Base-by-base conservation (phyloP, 2,888 invertebrate genomes). In the Steromphala cineraria region DNA sequence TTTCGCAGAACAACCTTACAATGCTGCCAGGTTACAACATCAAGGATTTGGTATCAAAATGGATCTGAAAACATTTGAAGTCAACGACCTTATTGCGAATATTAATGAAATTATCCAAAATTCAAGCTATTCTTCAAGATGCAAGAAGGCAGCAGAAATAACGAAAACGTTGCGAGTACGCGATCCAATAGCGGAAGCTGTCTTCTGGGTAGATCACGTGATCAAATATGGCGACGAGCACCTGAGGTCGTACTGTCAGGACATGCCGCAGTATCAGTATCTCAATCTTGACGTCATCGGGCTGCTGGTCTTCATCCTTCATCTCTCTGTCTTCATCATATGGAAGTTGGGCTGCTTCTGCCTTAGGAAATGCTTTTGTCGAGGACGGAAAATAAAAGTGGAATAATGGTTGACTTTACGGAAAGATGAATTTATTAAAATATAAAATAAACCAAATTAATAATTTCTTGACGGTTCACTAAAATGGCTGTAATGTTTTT, bases 141-240 rank as follows among this genome's bases (percentile, higher is more conserved):
- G 87, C 8, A 62, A 75, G 19, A 76, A 62, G 17, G 86, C 83
- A 15, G 85, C 88, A 3, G 15, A 53, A 19, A 82, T 88, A 15
- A 85, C 84, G 46, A 76, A 78, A 46, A 46, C 46, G 4, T 71
- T 67, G 24, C 75, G 81, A 31, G 74, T 76, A 46, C 53, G 79
- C 24, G 80, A 79, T 24, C 87, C 90, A 2, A 67, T 75, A n/a
- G 81, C 87, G 55, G 82, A 87, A 55, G 88, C 87, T 7, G 87
- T 85, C 2, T 87, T 79, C 53, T 89, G 89, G 88, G 80, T 90
- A 10, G 89, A 90, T 71, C 87, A 89, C 77, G 84, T 90, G 55
- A 81, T 90, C 17, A 83, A 85, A 81, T 86, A 85, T 84, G 90
- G 90, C 13, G 87, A 86, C 1, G 80, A 77, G 13, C 87, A 89